Conservation (phyloP, 2,888 invertebrate genomes). For the Latrodectus hesperus region DNA sequence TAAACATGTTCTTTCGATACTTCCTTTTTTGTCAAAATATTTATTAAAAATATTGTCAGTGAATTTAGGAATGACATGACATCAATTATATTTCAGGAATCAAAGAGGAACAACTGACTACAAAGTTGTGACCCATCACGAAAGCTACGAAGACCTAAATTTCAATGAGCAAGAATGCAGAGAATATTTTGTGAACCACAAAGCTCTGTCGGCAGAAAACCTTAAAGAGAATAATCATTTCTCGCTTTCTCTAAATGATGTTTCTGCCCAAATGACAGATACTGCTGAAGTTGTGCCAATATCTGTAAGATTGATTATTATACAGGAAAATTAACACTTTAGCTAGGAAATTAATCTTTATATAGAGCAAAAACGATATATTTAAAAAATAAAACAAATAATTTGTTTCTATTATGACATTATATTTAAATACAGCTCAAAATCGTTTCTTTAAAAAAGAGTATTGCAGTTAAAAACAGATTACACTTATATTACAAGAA, state of each 20-base stretch:
- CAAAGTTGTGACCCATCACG: conserved; percentile 18
- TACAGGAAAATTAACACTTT: no score
- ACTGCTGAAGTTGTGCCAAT: conserved; percentile 25
- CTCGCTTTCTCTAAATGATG: conserved; percentile 16
- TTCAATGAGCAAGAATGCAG: conserved; percentile 16
- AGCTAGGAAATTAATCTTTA: no score
- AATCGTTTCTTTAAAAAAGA: no score
- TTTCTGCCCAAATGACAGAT: neutral
- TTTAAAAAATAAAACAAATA: no score
- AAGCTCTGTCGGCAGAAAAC: conserved; percentile 34
- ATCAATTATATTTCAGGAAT: neutral
- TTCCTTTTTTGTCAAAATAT: neutral
- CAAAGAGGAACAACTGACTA: conserved; percentile 1
- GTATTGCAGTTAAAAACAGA: no score
- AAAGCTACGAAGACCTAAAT: conserved; percentile 35
- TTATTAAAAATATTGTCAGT: neutral
- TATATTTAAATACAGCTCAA: no score
- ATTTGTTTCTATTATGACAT: no score
- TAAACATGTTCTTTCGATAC: neutral
- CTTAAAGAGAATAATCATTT: conserved; percentile 1
- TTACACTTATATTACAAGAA: no score
- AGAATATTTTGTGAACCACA: conserved; percentile 14
- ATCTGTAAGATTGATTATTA: conserved; percentile 29
- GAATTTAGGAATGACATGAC: neutral
- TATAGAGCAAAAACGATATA: no score